Conservation (phyloP, 2,888 invertebrate species). For the Polydrusus tereticollis region DNA sequence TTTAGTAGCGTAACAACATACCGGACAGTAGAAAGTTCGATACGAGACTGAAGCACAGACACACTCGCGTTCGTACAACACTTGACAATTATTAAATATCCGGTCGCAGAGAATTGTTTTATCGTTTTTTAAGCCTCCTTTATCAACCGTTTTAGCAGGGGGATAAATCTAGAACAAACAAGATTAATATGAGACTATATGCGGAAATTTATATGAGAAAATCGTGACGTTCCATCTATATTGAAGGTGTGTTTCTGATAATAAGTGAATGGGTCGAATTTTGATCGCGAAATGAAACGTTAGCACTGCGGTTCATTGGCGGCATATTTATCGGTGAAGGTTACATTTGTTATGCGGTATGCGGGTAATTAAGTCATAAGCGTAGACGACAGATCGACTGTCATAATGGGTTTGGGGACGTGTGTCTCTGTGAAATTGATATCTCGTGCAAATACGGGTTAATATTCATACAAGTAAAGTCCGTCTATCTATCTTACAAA, state of each 20-base stretch:
- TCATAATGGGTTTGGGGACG: no score
- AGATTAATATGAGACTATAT: not conserved
- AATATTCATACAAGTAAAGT: no score
- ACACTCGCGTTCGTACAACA: not conserved
- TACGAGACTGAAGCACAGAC: not conserved
- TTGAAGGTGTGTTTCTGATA: constrained; percentile 16
- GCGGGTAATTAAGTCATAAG: constrained; percentile 19
- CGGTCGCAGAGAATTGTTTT: not conserved
- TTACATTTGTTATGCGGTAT: constrained; percentile 32
- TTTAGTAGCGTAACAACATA: constrained; percentile 1
- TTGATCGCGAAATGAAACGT: constrained; percentile 3
- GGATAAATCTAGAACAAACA: constrained; percentile 20
- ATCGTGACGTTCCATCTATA: not conserved
- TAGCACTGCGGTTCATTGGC: constrained; percentile 8
- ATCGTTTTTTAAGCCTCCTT: constrained; percentile 1
- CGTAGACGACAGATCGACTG: not conserved
- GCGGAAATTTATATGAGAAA: not conserved
- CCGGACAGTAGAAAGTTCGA: constrained; percentile 12
- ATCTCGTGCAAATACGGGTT: no score
- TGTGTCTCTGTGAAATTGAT: no score
- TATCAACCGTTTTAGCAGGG: not conserved
- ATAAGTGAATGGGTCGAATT: constrained; percentile 5
- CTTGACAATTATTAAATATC: constrained; percentile 10
- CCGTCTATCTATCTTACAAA: no score
- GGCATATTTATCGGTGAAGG: constrained; percentile 20